Evolutionary conservation across 2,113 vertebrate genomes (phyloP).

Genomic region (Penelope pileata): DNA sequence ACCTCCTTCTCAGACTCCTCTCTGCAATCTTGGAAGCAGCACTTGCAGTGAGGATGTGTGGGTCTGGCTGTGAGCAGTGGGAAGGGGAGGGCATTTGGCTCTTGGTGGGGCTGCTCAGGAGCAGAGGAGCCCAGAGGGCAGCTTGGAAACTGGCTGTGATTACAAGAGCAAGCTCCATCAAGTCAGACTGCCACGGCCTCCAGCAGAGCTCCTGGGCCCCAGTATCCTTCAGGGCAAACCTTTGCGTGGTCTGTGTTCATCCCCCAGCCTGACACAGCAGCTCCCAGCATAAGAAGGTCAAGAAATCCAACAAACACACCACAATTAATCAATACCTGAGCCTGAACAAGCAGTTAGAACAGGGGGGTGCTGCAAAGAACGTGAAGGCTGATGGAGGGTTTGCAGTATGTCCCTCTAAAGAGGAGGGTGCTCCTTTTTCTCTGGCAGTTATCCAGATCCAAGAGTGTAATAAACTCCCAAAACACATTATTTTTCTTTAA

Average conservation of each 20-base stretch:
- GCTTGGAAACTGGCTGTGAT: neutral
- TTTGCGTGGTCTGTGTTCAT: neutral
- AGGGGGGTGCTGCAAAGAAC: neutral
- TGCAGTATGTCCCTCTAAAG: neutral
- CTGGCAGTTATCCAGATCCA: neutral
- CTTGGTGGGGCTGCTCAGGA: neutral
- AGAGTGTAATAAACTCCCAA: neutral
- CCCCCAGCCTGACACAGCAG: neutral
- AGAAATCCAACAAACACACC: neutral
- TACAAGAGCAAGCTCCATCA: neutral
- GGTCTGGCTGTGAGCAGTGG: rapidly evolving
- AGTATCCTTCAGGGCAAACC: neutral
- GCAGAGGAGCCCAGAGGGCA: neutral
- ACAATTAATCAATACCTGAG: neutral
- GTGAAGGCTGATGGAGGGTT: rapidly evolving
- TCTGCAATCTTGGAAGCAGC: neutral
- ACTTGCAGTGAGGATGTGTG: neutral
- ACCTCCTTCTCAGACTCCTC: neutral
- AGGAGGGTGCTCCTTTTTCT: neutral
- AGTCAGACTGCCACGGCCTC: neutral
- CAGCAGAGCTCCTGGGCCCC: neutral
- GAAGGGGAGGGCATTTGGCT: neutral
- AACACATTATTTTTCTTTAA: constrained; percentile 14
- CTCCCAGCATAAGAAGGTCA: neutral
- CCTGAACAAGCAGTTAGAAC: neutral